phyloP scores from a whole-genome alignment of 2,113 vertebrate genomes.

The Toxotes jaculatrix region DNA sequence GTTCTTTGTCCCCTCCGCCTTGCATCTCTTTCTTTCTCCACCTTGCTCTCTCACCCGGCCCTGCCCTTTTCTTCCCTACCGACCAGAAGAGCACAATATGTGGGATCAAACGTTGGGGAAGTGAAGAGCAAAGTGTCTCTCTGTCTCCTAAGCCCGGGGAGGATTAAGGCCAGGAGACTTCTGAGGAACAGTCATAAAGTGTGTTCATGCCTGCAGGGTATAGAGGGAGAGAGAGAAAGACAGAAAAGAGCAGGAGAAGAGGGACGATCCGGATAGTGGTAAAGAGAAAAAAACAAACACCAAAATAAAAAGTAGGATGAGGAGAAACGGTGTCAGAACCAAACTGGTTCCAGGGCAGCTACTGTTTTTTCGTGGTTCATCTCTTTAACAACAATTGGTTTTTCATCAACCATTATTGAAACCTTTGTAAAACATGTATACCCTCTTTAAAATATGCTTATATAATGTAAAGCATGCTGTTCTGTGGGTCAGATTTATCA shows the following conservation, averaged over 20 bases:
- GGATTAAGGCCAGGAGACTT: conserved; percentile 52
- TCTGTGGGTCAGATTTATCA: no score
- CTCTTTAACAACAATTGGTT: no score
- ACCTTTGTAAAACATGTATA: no score
- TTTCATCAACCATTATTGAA: no score
- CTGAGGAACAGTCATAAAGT: conserved; percentile 53
- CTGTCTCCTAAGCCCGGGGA: conserved; percentile 42
- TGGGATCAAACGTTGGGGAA: conserved; percentile 61
- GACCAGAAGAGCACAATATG: conserved; percentile 52
- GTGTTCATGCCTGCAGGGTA: conserved; percentile 46
- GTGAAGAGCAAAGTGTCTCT: conserved; percentile 59
- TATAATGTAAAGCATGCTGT: no score
- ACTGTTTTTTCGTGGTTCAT: no score
- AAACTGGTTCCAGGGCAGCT: no score
- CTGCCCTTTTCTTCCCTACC: conserved; percentile 23
- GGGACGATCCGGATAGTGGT: neutral
- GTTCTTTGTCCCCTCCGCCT: conserved; percentile 34
- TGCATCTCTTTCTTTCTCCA: conserved; percentile 31
- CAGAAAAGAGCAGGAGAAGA: neutral
- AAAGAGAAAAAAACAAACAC: neutral
- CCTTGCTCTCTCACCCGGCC: conserved; percentile 24
- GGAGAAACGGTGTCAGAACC: neutral
- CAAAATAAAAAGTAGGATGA: neutral
- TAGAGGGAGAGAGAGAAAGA: neutral
- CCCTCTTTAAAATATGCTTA: no score